These are phyloP conservation scores for Coregonus suidteri DNA, from an alignment of 2,797 vertebrate genomes.

Conservation along the genomic window DNA sequence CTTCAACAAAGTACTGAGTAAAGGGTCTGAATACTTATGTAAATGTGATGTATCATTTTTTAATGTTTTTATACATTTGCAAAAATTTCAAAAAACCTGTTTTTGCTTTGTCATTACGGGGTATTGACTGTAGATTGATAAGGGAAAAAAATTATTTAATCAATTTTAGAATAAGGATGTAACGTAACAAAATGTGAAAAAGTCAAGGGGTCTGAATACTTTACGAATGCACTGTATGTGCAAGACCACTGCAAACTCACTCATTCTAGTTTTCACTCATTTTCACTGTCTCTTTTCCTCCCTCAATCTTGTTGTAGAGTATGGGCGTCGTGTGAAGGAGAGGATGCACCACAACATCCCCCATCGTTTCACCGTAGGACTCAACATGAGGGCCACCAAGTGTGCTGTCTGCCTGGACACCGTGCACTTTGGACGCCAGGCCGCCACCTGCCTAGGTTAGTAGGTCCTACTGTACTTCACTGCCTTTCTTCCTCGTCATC, in stretches of 20 bases:
- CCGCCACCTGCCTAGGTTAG: constrained; percentile 92
- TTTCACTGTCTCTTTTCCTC: background rate
- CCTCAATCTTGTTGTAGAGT: constrained; percentile 76
- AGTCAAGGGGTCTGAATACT: too few relatives aligned
- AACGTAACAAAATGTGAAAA: too few relatives aligned
- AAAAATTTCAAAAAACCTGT: too few relatives aligned
- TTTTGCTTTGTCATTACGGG: too few relatives aligned
- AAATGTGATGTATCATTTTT: too few relatives aligned
- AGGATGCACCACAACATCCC: constrained; percentile 99
- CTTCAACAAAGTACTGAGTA: too few relatives aligned
- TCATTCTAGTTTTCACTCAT: background rate
- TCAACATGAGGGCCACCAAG: constrained; percentile 97
- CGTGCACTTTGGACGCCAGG: constrained; percentile 95
- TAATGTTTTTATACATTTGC: too few relatives aligned
- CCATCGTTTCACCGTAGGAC: constrained; percentile 94
- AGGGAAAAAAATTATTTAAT: too few relatives aligned
- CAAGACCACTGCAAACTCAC: background rate
- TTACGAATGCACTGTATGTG: background rate
- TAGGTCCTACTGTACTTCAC: constrained; percentile 15
- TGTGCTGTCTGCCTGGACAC: constrained; percentile 97
- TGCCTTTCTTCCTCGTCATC: background rate
- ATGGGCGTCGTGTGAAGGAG: constrained; percentile 93
- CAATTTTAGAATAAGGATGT: too few relatives aligned
- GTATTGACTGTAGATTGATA: too few relatives aligned
- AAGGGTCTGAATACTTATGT: too few relatives aligned